phyloP scores from a whole-genome alignment of 2,888 invertebrate genomes.

The Ptycholaimellus sp. region DNA sequence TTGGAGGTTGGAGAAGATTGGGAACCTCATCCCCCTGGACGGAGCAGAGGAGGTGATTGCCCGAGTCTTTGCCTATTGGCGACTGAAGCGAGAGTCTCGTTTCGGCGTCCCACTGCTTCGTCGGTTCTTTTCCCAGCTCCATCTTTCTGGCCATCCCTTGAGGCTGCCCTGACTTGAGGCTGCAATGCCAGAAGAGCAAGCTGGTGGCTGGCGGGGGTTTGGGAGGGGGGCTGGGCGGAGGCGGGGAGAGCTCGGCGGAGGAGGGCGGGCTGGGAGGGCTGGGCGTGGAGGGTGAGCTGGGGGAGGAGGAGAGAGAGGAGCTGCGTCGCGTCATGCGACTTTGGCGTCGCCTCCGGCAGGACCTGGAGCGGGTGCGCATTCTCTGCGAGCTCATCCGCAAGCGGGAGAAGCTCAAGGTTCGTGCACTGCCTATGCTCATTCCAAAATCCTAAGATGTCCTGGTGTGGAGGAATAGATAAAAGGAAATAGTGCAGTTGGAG shows the following conservation, averaged over 20 bases:
- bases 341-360: conserved; percentile 74
- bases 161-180: too few relatives aligned
- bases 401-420: conserved; percentile 71
- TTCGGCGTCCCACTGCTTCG: conserved; percentile 82
- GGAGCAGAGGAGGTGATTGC: conserved; percentile 36
- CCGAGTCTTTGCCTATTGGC: conserved; percentile 82
- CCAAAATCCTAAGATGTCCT: too few relatives aligned
- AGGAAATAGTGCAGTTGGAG: neutral
- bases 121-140: too few relatives aligned
- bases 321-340: conserved; percentile 35
- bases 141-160: too few relatives aligned
- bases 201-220: neutral
- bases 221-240: conserved; percentile 4
- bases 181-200: too few relatives aligned
- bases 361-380: conserved; percentile 67
- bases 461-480: too few relatives aligned
- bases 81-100: conserved; percentile 67
- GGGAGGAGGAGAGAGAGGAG: neutral
- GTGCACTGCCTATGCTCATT: too few relatives aligned
- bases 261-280: neutral
- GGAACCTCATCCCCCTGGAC: neutral
- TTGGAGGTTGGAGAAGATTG: conserved; percentile 7
- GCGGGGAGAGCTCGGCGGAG: neutral
- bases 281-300: neutral
- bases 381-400: conserved; percentile 82